These are phyloP conservation scores for Neoaliturus tenellus DNA, from an alignment of 2,888 invertebrate species.

Conservation along the genomic window DNA sequence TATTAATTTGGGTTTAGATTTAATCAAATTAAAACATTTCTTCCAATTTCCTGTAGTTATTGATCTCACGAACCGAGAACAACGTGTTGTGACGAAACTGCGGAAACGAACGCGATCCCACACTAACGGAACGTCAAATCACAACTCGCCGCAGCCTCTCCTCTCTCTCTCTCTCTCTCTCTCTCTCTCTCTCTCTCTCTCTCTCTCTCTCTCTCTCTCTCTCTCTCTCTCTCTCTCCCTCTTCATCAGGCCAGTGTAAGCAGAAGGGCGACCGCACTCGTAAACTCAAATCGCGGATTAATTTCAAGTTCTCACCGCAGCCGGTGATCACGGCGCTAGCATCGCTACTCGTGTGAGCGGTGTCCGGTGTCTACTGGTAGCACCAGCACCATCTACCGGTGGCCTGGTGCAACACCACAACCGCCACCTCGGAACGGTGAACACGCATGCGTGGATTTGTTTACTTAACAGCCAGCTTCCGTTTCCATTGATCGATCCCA, in stretches of 20 bases:
- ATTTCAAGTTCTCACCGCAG: slow-evolving; percentile 26
- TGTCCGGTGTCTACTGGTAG: background rate
- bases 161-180: background rate
- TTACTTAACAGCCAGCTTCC: background rate
- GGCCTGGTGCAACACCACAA: background rate
- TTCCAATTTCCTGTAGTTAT: too few species aligned
- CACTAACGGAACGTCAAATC: background rate
- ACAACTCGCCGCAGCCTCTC: background rate
- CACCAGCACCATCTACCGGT: too few species aligned
- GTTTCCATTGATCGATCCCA: background rate
- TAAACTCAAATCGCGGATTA: slow-evolving; percentile 25
- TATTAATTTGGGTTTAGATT: too few species aligned
- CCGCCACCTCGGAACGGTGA: slow-evolving; percentile 3
- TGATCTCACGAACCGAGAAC: too few species aligned
- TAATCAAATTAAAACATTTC: too few species aligned
- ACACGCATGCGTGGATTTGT: slow-evolving; percentile 7
- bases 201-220: background rate
- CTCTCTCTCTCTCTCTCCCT: background rate
- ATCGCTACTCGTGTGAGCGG: background rate
- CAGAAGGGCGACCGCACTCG: background rate
- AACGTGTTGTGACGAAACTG: background rate
- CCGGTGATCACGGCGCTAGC: background rate
- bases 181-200: background rate
- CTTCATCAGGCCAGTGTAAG: background rate
- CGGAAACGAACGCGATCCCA: background rate